Percentiles rank a stretch among this genome's conserved stretches.
Evolutionary conservation across 2,888 invertebrate species (phyloP).

Genomic region (Maniola hyperantus): DNA sequence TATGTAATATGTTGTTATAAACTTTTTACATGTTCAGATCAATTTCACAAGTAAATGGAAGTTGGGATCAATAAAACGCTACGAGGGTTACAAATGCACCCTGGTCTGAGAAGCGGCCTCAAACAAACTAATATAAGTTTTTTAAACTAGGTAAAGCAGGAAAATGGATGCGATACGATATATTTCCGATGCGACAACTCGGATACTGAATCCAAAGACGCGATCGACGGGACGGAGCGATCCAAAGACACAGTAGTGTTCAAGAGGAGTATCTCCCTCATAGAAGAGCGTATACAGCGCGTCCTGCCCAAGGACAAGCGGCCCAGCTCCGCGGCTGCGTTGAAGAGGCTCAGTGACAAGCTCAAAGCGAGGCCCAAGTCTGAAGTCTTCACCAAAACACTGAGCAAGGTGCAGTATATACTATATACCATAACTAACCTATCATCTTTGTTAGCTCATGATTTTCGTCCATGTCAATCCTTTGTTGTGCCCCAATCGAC

Average conservation of each 20-base stretch:
- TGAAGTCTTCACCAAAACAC: conserved; percentile 50
- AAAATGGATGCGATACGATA: conserved; percentile 73
- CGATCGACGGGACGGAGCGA: conserved; percentile 53
- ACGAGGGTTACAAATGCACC: neutral
- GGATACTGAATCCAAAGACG: conserved; percentile 67
- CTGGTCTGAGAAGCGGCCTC: neutral
- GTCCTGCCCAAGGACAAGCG: conserved; percentile 63
- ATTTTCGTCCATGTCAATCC: too few relatives aligned
- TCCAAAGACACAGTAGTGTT: conserved; percentile 67
- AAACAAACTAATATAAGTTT: neutral
- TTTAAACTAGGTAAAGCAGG: conserved; percentile 53
- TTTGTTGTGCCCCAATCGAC: conserved; percentile 60
- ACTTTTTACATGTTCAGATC: too few relatives aligned
- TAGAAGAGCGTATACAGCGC: conserved; percentile 71
- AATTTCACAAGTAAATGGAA: too few relatives aligned
- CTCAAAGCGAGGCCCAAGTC: conserved; percentile 47
- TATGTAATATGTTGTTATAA: too few relatives aligned
- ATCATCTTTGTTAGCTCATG: too few relatives aligned
- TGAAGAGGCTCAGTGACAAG: conserved; percentile 49
- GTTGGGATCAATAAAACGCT: too few relatives aligned
- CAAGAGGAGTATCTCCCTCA: conserved; percentile 70
- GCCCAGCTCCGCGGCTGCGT: conserved; percentile 41
- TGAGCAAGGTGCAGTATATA: conserved; percentile 39
- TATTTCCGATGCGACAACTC: conserved; percentile 72
- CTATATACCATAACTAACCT: too few relatives aligned